Evolutionary conservation across 1,140 invertebrate genomes (phyloP).

Genomic region (Drosophila navojoa): DNA sequence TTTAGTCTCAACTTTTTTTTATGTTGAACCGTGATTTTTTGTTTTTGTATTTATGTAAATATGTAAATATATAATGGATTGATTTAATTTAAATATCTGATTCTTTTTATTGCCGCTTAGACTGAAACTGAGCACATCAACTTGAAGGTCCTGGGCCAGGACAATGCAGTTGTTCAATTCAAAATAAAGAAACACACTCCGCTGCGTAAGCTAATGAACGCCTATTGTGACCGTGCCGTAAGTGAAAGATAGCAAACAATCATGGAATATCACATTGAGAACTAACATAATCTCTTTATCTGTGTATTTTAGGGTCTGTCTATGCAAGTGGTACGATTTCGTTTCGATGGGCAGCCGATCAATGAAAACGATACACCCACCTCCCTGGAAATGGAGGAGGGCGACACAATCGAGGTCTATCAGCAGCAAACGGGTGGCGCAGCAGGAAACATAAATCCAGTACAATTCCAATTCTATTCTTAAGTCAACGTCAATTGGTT

Average conservation of each 20-base stretch:
- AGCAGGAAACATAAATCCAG: background rate
- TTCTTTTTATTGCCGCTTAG: constrained; percentile 2
- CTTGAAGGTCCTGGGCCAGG: constrained; percentile 95
- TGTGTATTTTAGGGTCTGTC: constrained; percentile 86
- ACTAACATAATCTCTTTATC: no score
- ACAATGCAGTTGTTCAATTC: constrained; percentile 96
- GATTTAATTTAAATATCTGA: background rate
- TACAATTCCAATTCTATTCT: background rate
- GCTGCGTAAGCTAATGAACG: constrained; percentile 95
- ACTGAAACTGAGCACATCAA: constrained; percentile 93
- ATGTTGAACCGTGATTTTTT: background rate
- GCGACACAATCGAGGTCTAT: constrained; percentile 97
- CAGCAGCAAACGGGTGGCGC: constrained; percentile 95
- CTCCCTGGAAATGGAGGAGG: constrained; percentile 96
- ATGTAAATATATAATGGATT: no score
- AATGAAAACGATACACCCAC: constrained; percentile 95
- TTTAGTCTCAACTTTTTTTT: background rate
- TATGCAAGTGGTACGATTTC: constrained; percentile 93
- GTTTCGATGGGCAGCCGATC: constrained; percentile 96
- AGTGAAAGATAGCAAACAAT: background rate
- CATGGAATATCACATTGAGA: no score
- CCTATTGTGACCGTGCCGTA: constrained; percentile 94
- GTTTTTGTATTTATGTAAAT: background rate
- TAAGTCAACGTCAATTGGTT: background rate
- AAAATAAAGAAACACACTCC: constrained; percentile 98